Evolutionary conservation across 2,113 vertebrate species (phyloP).

Genomic region (Aleadryas rufinucha): DNA sequence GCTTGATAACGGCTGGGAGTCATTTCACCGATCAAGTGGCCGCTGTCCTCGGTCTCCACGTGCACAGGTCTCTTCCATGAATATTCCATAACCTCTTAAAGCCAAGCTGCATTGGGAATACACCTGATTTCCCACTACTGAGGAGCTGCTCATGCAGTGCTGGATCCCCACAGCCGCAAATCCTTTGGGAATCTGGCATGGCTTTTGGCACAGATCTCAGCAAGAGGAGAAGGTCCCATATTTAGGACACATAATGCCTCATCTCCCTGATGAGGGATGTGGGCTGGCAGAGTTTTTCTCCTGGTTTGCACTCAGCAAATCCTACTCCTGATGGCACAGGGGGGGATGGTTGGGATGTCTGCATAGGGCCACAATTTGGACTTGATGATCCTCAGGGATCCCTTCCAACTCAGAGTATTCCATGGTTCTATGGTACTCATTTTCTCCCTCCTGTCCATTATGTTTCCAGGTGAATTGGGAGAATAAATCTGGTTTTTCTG

Average conservation of each 20-base stretch:
- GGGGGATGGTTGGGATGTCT: not conserved
- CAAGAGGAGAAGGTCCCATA: not conserved
- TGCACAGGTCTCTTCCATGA: not conserved
- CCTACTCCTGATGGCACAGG: not conserved
- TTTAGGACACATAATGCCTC: not conserved
- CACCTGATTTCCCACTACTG: not conserved
- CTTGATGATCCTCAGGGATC: not conserved
- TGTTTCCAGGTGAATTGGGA: accelerated
- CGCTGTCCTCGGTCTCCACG: accelerated
- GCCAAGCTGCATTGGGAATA: not conserved
- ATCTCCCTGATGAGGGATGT: accelerated
- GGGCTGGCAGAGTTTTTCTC: not conserved
- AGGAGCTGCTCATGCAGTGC: not conserved
- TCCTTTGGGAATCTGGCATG: not conserved
- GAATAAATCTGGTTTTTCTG: not conserved
- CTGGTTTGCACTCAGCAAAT: not conserved
- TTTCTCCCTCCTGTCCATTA: not conserved
- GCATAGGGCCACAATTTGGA: not conserved
- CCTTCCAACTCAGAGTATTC: not conserved
- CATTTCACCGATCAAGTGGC: not conserved
- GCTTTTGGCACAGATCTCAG: not conserved
- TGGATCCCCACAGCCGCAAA: not conserved
- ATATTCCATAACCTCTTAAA: not conserved
- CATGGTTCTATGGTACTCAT: accelerated
- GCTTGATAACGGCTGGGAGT: not conserved